Conservation (phyloP, 2,113 vertebrate genomes). For the Arothron firmamentum region DNA sequence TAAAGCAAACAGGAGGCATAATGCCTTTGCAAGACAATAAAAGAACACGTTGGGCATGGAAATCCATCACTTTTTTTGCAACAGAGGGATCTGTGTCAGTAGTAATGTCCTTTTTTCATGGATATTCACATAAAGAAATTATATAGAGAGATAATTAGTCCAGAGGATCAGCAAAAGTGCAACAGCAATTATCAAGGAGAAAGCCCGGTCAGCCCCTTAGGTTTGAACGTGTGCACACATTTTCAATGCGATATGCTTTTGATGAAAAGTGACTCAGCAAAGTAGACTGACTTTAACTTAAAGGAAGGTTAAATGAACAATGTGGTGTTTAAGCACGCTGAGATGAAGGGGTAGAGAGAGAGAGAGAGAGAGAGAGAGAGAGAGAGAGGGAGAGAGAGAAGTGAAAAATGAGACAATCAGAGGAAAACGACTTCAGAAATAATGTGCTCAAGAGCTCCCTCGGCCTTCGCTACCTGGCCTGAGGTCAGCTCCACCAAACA, state of each 20-base stretch:
- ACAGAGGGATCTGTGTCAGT: conserved; percentile 45
- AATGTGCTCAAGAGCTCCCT: conserved; percentile 50
- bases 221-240: conserved; percentile 13
- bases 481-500: conserved; percentile 51
- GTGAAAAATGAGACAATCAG: conserved; percentile 19
- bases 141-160: conserved; percentile 25
- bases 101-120: conserved; percentile 37
- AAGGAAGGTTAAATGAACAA: conserved; percentile 21
- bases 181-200: conserved; percentile 6
- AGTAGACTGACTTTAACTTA: conserved; percentile 7
- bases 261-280: conserved; percentile 17
- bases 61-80: conserved; percentile 43
- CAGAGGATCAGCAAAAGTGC: conserved; percentile 27
- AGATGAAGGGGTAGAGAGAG: conserved; percentile 31
- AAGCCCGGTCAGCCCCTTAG: conserved; percentile 1
- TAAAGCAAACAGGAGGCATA: conserved; percentile 44
- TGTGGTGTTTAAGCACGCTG: conserved; percentile 8
- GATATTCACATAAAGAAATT: conserved; percentile 52
- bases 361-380: conserved; percentile 26
- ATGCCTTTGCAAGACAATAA: conserved; percentile 53
- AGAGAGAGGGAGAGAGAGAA: conserved; percentile 2
- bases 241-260: conserved; percentile 2
- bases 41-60: conserved; percentile 36
- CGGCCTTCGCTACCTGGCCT: conserved; percentile 27
- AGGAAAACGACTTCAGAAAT: conserved; percentile 25